A percentile compares a stretch with the other conserved stretches of the same genome.
Evolutionary conservation across 2,888 invertebrate genomes (phyloP).

Genomic region (Mactromeris polynyma): DNA sequence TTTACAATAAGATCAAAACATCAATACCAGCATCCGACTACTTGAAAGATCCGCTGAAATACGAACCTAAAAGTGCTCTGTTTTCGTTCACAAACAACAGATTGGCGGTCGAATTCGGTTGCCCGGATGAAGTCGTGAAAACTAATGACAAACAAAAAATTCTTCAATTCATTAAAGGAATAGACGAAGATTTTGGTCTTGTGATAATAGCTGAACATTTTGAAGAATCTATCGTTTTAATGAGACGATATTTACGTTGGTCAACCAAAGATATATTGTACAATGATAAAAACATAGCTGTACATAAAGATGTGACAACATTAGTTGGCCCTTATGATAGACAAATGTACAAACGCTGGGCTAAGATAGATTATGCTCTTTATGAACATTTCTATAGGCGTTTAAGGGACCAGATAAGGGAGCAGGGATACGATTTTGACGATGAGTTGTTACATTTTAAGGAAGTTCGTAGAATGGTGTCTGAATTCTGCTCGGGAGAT

Average conservation of each 20-base stretch:
- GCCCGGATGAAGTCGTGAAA: conserved; percentile 56
- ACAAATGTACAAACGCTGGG: conserved; percentile 65
- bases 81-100: conserved; percentile 67
- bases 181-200: conserved; percentile 63
- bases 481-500: conserved; percentile 62
- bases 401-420: conserved; percentile 60
- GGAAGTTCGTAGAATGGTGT: conserved; percentile 61
- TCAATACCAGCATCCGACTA: conserved; percentile 51
- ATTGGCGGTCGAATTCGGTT: conserved; percentile 69
- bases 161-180: conserved; percentile 49
- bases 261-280: conserved; percentile 68
- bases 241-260: conserved; percentile 67
- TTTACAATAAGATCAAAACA: conserved; percentile 58
- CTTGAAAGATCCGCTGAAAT: conserved; percentile 64
- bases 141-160: conserved; percentile 37
- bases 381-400: conserved; percentile 65
- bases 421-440: conserved; percentile 68
- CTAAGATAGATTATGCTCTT: conserved; percentile 66
- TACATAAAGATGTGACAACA: conserved; percentile 55
- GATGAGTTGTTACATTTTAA: conserved; percentile 68
- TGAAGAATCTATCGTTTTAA: conserved; percentile 69
- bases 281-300: conserved; percentile 61
- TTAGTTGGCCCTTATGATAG: conserved; percentile 65
- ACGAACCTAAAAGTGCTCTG: conserved; percentile 59
- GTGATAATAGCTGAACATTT: conserved; percentile 71